Evolutionary conservation across 1,140 invertebrate genomes (phyloP), one percentile per base, ranked within the genome.

Genomic region (Euwallacea similis): DNA sequence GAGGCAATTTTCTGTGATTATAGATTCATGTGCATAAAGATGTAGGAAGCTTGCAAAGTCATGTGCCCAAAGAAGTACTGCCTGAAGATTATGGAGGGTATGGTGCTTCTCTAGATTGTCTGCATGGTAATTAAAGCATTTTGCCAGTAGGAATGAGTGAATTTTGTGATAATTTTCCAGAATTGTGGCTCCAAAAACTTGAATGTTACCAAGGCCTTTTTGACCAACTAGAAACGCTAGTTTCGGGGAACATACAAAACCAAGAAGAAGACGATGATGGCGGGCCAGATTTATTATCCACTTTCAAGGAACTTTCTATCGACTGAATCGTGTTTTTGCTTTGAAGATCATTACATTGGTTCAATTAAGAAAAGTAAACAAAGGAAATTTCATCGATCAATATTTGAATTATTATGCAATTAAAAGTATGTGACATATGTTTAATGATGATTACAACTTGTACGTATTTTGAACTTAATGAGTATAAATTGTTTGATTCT

Each of bases 1-100:
- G n/a, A 50, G n/a, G n/a, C 15, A 21, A 4, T 56, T 64, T 43
- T 15, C 11, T 59, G 50, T 7, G n/a, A 46, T 61, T 70, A 21
- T 15, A 71, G 59, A 56, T 71, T 10, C 64, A 70, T 43, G 53
- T 73, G 7, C 72, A 73, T 62, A 66, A 70, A 56, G 47, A 66
- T 11, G 8, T 58, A 10, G 55, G 62, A 59, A 64, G 41, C 41
- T 42, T 69, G n/a, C 62, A 68, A 11, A 47, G 53, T 55, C 54
- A 76, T 79, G 16, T 82, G 9, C 69, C 76, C 2, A 76, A 76
- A 62, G 76, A 80, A 42, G 64, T 80, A 7, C 58, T 83, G 13
- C 81, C 81, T 11, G 53, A 58, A 59, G 81, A 83, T 8, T 80
- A 79, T 73, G 81, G 79, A 1, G 82, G 82, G 2, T 59, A 73